phyloP scores from a whole-genome alignment of 2,888 invertebrate genomes.

The Monoplex corrugatus region DNA sequence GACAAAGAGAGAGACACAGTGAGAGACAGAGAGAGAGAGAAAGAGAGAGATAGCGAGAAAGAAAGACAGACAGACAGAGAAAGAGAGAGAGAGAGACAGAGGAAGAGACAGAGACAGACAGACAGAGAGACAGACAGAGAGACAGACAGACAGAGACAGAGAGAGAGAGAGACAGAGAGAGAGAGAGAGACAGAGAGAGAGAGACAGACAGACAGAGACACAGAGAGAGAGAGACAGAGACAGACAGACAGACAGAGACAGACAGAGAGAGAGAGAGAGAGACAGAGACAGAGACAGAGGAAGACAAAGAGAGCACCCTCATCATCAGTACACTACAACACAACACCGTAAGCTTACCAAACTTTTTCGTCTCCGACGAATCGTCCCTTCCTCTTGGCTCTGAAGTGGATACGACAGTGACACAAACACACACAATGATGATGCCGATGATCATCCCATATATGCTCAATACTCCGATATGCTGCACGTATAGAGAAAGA shows the following conservation, averaged over 20 bases:
- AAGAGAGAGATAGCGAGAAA: too few relatives aligned
- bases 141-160: too few relatives aligned
- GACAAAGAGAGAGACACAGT: too few relatives aligned
- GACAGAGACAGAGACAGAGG: neutral
- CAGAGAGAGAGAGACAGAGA: neutral
- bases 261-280: neutral
- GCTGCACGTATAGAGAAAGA: conserved; percentile 57
- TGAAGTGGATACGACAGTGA: conserved; percentile 71
- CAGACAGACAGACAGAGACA: neutral
- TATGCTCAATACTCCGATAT: conserved; percentile 73
- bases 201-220: neutral
- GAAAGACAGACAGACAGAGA: too few relatives aligned
- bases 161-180: too few relatives aligned
- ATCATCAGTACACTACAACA: too few relatives aligned
- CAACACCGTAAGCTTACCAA: conserved; percentile 66
- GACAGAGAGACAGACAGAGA: too few relatives aligned
- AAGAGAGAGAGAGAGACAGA: too few relatives aligned
- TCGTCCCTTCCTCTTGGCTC: conserved; percentile 68
- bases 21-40: too few relatives aligned
- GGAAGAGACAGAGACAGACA: too few relatives aligned
- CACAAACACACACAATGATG: conserved; percentile 71
- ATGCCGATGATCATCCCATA: conserved; percentile 75
- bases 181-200: neutral
- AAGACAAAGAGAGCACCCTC: too few relatives aligned
- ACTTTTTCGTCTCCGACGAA: conserved; percentile 65